These are phyloP conservation scores for Tauraco erythrolophus DNA, from an alignment of 2,113 vertebrate genomes.

Conservation along the genomic window DNA sequence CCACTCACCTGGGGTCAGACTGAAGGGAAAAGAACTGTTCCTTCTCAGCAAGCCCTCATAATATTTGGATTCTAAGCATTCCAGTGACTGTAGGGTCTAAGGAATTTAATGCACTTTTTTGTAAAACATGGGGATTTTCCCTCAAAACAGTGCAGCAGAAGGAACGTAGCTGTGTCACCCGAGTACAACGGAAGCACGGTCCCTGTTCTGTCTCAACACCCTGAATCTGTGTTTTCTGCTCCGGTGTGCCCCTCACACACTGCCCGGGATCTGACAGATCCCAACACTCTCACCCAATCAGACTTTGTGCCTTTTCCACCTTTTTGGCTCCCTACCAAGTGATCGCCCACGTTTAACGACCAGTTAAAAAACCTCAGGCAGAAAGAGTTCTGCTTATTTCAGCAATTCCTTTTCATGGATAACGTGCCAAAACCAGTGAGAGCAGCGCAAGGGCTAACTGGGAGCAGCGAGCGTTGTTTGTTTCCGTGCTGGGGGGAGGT, in stretches of 20 bases:
- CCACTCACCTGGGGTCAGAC: neutral
- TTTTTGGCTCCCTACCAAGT: neutral
- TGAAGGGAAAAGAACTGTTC: neutral
- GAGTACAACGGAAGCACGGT: accelerated
- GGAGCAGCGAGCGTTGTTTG: accelerated
- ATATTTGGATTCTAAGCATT: neutral
- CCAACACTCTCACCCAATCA: neutral
- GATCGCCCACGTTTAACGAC: accelerated
- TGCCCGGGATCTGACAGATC: neutral
- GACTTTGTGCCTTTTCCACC: neutral
- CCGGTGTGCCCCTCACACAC: no score
- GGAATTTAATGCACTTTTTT: neutral
- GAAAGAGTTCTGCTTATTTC: neutral
- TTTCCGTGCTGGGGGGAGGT: accelerated
- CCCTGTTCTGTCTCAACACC: neutral
- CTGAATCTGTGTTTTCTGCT: neutral
- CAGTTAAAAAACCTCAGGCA: neutral
- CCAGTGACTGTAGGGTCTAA: neutral
- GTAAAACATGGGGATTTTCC: neutral
- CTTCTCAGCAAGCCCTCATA: neutral
- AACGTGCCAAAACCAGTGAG: neutral
- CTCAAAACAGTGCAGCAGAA: neutral
- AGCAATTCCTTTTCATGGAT: neutral
- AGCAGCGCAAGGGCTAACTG: no score
- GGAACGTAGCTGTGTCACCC: accelerated